phyloP scores from a whole-genome alignment of 2,888 invertebrate species.

The Apamea anceps region DNA sequence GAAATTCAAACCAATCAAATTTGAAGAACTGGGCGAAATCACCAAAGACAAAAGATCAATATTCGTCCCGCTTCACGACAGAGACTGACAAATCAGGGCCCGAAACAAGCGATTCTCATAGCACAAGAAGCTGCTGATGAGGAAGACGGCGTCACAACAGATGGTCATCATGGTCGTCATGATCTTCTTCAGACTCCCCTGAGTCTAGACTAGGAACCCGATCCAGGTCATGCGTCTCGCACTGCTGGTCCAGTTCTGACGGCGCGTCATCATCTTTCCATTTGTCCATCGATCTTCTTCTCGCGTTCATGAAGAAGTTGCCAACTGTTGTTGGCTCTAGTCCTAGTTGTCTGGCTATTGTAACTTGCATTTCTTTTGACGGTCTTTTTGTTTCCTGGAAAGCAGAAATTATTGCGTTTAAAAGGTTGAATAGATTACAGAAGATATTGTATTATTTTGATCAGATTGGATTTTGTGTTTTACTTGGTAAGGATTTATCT shows the following conservation, averaged over 20 bases:
- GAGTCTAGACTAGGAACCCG: slow-evolving; percentile 86
- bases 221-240: slow-evolving; percentile 89
- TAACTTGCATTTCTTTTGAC: slow-evolving; percentile 99
- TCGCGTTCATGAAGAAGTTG: slow-evolving; percentile 99
- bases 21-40: background rate
- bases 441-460: background rate
- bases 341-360: slow-evolving; percentile 99
- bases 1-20: background rate
- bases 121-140: slow-evolving; percentile 87
- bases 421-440: background rate
- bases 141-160: slow-evolving; percentile 89
- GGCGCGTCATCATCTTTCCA: slow-evolving; percentile 98
- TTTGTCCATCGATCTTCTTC: slow-evolving; percentile 99
- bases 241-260: slow-evolving; percentile 89
- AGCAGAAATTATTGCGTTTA: background rate
- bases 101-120: slow-evolving; percentile 83
- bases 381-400: slow-evolving; percentile 99
- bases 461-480: background rate
- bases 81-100: slow-evolving; percentile 65
- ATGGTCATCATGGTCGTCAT: slow-evolving; percentile 86
- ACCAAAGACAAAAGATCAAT: slow-evolving; percentile 18
- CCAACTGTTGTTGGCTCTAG: slow-evolving; percentile 99
- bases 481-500: background rate
- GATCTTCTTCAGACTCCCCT: slow-evolving; percentile 86
- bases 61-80: slow-evolving; percentile 13